phyloP scores from a whole-genome alignment of 1,140 invertebrate genomes.

The Harpegnathos saltator region DNA sequence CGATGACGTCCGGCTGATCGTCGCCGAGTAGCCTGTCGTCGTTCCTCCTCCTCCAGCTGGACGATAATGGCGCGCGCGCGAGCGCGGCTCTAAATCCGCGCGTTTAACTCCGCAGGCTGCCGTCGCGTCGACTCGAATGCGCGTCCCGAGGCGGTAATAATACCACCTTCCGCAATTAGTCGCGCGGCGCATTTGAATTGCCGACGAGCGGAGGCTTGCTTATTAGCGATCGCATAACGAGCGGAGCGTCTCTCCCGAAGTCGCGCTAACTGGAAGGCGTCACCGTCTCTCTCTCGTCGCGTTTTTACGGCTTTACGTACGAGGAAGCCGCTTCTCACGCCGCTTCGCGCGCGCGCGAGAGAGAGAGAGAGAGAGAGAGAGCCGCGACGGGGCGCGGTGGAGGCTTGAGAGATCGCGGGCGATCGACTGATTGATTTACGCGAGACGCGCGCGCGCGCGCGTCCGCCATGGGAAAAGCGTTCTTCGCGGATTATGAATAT shows the following conservation, averaged over 20 bases:
- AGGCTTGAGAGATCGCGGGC: not conserved
- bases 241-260: not conserved
- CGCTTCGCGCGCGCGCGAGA: too few species aligned
- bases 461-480: not conserved
- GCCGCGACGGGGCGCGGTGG: not conserved
- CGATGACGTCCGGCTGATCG: not conserved
- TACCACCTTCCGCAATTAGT: conserved; percentile 33
- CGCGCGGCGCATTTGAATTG: conserved; percentile 10
- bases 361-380: not conserved
- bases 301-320: not conserved
- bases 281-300: too few species aligned
- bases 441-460: not conserved
- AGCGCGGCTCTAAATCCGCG: not conserved
- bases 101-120: conserved; percentile 2
- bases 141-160: not conserved
- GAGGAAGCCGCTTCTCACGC: not conserved
- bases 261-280: not conserved
- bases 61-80: not conserved
- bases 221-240: conserved; percentile 45
- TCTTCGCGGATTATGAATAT: conserved; percentile 39
- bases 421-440: too few species aligned
- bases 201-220: not conserved
- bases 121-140: not conserved
- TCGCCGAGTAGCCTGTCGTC: not conserved
- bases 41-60: not conserved